phyloP scores from a whole-genome alignment of 2,797 vertebrate species.

The Coilia nasus region DNA sequence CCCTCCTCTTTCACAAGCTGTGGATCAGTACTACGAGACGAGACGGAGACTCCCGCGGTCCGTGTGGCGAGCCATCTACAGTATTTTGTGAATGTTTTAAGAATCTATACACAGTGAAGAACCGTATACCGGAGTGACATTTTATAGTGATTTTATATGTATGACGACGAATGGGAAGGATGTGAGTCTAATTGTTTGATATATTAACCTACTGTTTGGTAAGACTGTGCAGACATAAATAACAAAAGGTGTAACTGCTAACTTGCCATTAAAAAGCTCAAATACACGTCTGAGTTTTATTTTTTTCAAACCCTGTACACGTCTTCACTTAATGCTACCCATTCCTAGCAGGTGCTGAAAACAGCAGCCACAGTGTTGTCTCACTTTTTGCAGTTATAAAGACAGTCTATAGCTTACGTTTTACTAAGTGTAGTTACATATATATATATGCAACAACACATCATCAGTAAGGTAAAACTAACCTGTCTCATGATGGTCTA shows the following conservation, averaged over 20 bases:
- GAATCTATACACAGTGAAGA: conserved; percentile 51
- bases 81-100: conserved; percentile 60
- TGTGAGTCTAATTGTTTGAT: conserved; percentile 66
- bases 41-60: conserved; percentile 49
- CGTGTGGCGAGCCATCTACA: conserved; percentile 43
- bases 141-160: conserved; percentile 79
- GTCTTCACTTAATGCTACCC: no score
- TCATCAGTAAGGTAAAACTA: no score
- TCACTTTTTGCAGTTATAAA: no score
- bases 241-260: conserved; percentile 72
- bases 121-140: conserved; percentile 65
- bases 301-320: not conserved
- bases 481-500: no score
- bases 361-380: no score
- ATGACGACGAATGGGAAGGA: conserved; percentile 54
- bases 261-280: conserved; percentile 54
- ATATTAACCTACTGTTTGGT: conserved; percentile 69
- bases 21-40: not conserved
- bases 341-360: no score
- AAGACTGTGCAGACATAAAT: conserved; percentile 76
- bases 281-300: not conserved
- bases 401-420: no score
- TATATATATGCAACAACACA: no score
- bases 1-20: not conserved
- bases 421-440: no score